Evolutionary conservation across 2,113 vertebrate genomes (phyloP).

Genomic region (Clarias batrachus): DNA sequence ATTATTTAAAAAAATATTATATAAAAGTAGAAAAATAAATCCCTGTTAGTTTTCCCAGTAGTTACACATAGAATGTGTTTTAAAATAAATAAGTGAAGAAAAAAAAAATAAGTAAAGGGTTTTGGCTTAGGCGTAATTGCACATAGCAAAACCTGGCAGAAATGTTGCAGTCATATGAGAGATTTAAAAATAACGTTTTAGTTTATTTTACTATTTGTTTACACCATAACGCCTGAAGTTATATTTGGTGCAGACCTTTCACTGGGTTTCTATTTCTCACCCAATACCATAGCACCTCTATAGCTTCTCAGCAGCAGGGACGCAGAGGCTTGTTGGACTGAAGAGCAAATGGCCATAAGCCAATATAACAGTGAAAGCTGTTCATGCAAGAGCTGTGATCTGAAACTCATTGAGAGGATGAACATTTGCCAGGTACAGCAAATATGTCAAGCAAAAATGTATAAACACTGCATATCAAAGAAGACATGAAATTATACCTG

Average conservation of each 20-base stretch:
- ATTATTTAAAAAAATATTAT: too few relatives aligned
- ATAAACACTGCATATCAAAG: not conserved
- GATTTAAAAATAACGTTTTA: not conserved
- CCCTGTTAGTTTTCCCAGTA: not conserved
- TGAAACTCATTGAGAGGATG: not conserved
- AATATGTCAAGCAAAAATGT: not conserved
- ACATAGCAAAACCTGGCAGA: not conserved
- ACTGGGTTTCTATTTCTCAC: not conserved
- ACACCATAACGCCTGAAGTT: not conserved
- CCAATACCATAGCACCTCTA: not conserved
- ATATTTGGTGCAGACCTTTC: conserved; percentile 1
- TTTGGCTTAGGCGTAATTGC: not conserved
- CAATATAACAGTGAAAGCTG: not conserved
- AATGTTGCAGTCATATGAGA: not conserved
- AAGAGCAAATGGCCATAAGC: conserved; percentile 9
- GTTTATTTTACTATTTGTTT: not conserved
- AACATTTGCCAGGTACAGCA: not conserved
- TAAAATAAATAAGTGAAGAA: not conserved
- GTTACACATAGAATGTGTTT: not conserved
- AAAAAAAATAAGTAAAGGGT: not conserved
- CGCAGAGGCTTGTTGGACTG: not conserved
- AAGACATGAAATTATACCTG: not conserved
- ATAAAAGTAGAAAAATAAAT: too few relatives aligned
- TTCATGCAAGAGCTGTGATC: conserved; percentile 8
- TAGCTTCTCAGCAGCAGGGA: not conserved